Conservation (phyloP, 2,888 invertebrate genomes). For the Sminthurides aquaticus region DNA sequence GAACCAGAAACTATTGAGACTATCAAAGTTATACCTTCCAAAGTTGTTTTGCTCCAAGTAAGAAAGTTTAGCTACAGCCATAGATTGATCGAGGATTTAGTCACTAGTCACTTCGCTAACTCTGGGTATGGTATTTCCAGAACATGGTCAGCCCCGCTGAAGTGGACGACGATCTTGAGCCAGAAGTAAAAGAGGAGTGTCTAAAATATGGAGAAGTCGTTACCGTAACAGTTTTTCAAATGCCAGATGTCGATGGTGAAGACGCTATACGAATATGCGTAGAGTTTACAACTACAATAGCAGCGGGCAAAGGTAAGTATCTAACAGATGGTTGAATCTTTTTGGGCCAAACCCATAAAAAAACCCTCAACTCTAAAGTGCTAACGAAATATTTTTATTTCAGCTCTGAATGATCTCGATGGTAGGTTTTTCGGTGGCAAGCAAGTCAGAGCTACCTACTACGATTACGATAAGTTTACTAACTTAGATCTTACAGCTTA, state of each 20-base stretch:
- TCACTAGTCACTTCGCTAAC: too few species aligned
- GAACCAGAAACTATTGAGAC: not conserved
- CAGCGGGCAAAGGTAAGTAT: conserved; percentile 83
- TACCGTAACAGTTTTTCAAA: conserved; percentile 85
- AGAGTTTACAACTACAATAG: conserved; percentile 92
- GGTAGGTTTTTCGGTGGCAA: conserved; percentile 96
- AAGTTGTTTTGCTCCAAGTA: conserved; percentile 74
- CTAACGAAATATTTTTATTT: conserved; percentile 44
- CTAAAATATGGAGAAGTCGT: conserved; percentile 96
- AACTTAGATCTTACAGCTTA: conserved; percentile 59
- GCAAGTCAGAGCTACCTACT: conserved; percentile 92
- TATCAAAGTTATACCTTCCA: conserved; percentile 65
- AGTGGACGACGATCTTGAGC: conserved; percentile 93
- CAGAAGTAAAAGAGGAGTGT: conserved; percentile 97
- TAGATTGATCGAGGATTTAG: too few species aligned
- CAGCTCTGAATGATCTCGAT: conserved; percentile 91
- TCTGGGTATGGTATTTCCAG: too few species aligned
- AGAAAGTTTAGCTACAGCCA: too few species aligned
- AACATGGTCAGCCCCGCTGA: conserved; percentile 99
- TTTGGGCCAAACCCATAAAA: too few species aligned
- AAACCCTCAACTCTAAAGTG: too few species aligned
- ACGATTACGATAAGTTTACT: conserved; percentile 81
- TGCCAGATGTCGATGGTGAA: conserved; percentile 70
- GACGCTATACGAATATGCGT: conserved; percentile 97
- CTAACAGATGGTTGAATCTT: too few species aligned